Base-by-base conservation (phyloP, 2,797 vertebrate species). In the Monodelphis domestica region DNA sequence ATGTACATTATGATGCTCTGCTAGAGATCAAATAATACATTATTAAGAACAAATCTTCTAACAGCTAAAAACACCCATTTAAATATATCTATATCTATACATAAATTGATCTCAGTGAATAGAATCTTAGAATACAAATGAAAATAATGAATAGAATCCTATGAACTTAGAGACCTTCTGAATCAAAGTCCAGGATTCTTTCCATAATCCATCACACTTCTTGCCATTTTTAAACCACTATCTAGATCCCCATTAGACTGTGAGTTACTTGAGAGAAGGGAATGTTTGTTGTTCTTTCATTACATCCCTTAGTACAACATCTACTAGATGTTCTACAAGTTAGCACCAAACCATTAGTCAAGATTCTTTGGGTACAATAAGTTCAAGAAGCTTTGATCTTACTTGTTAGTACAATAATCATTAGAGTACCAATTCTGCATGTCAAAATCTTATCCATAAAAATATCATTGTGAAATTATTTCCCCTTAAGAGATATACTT, bases 321-420 rank as follows among this genome's bases (percentile, higher is more conserved):
- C 38, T 45, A 78, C 17, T 17, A 78, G 6, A 24, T 38, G 6
- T 45, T 78, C 95, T 88, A 21, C 21, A 91, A 54, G 10, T 70
- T 89, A 24, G 52, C 70, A 12, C 28, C 50, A 87, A 90, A 30
- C 51, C 90, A 51, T n/a, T 96, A 38, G 90, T 84, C 29, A 93
- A 56, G 57, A 91, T 24, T 87, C 0, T 50, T 53, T 89, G 33
- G 93, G 29, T 50, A 89, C 7, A 93, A 4, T 87, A 78, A n/a
- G 33, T 89, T 92, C 50, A 92, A 54, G 50, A 10, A 90, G 50
- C 3, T 53, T 89, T 94, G 54, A 87, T 52, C 94, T 59, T 57
- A 89, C 7, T 6, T 6, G 57, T 88, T n/a, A 91, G 2, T 5
- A 38, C 50, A 88, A 26, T 70, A 33, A 90, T 38, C 30, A 78